phyloP scores from a whole-genome alignment of 1,140 invertebrate genomes.

The Physella acuta region DNA sequence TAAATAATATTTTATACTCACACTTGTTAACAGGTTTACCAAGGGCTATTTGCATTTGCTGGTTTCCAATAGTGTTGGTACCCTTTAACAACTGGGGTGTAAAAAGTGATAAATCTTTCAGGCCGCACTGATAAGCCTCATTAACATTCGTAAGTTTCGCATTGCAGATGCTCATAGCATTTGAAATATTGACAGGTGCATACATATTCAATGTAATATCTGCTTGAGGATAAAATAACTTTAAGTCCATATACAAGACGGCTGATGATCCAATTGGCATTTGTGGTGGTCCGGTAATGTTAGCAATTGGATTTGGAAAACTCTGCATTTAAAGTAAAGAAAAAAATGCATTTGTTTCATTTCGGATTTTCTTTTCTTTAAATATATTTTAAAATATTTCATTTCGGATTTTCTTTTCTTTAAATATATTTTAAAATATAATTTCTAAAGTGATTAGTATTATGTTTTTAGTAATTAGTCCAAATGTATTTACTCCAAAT shows the following conservation, averaged over 20 bases:
- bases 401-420: too few species aligned
- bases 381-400: too few species aligned
- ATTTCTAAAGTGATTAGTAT: too few species aligned
- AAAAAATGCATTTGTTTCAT: too few species aligned
- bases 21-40: slow-evolving; percentile 47
- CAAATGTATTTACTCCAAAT: too few species aligned
- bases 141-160: slow-evolving; percentile 28
- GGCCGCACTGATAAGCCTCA: slow-evolving; percentile 42
- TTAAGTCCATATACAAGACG: slow-evolving; percentile 41
- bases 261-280: slow-evolving; percentile 41
- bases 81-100: slow-evolving; percentile 19
- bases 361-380: too few species aligned
- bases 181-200: slow-evolving; percentile 44
- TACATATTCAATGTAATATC: slow-evolving; percentile 40
- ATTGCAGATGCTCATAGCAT: slow-evolving; percentile 50
- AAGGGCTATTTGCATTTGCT: slow-evolving; percentile 35
- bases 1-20: too few species aligned
- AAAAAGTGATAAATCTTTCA: slow-evolving; percentile 23
- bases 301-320: slow-evolving; percentile 42
- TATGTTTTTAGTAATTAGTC: too few species aligned
- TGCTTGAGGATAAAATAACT: slow-evolving; percentile 37
- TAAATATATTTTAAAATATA: too few species aligned
- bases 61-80: slow-evolving; percentile 33
- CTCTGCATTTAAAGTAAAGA: too few species aligned
- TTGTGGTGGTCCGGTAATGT: slow-evolving; percentile 38